Base-by-base conservation (phyloP, 1,140 invertebrate genomes). In the Drosophila littoralis region DNA sequence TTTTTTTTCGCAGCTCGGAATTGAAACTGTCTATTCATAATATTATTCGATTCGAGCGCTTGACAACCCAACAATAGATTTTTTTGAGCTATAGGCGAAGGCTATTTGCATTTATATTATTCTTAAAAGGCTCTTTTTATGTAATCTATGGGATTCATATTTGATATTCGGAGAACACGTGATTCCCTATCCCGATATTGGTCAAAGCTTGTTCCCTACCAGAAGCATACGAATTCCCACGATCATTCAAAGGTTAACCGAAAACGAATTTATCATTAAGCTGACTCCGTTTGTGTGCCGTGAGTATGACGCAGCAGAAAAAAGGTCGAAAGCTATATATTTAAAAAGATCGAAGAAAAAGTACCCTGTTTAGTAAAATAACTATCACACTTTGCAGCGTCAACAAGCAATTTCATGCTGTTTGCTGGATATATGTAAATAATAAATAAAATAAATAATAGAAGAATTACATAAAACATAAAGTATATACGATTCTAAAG, bases 271-370 rank as follows among this genome's bases (percentile, higher is more conserved):
- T 48, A 43, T n/a, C 6, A 55, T 38, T 40, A 28, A 54, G 15
- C 13, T 42, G 12, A 10, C 15, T 42, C 28, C 6, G 13, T 40
- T 59, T 22, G 38, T 42, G 54, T 38, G 17, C 9, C 45, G 59
- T 43, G 7, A 10, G 35, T 28, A 45, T 84, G 81, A 84, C 81
- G 61, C 74, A 77, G 77, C 81, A 70, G 22, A 73, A 61, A 38
- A 12, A 28, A 28, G 22, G 22, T 28, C 22, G 22, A 28, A 28
- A 28, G 22, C 22, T 3, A 28, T 22, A 2, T 7, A 15, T 32
- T 5, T 4, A 0, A 13, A 38, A 17, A 13, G 8, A 15, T n/a
- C 6, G 46, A 40, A 8, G 1, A 10, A 9, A 6, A 17, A 12
- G 22, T 42, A 33, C 55, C 40, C 54, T 42, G 38, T 10, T 8